phyloP scores from a whole-genome alignment of 2,797 vertebrate genomes.

The Novumbra hubbsi region DNA sequence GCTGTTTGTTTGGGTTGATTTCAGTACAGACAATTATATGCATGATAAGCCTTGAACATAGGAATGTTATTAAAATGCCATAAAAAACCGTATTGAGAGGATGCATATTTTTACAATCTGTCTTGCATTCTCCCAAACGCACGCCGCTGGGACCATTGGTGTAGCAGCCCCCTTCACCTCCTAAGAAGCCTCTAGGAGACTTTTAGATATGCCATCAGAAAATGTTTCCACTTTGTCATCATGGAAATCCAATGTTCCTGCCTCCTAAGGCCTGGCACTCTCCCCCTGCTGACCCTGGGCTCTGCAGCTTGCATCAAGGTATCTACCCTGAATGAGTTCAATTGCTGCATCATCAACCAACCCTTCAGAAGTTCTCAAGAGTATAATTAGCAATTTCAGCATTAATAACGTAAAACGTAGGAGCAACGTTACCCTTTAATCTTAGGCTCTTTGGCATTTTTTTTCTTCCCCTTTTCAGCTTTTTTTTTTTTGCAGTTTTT shows the following conservation, averaged over 20 bases:
- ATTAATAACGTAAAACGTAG: slow-evolving; percentile 71
- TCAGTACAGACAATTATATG: neutral
- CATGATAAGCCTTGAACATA: slow-evolving; percentile 52
- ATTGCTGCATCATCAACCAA: slow-evolving; percentile 65
- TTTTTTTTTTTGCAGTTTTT: slow-evolving; percentile 45
- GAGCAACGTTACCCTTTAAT: slow-evolving; percentile 70
- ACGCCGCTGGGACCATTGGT: slow-evolving; percentile 29
- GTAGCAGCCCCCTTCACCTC: slow-evolving; percentile 23
- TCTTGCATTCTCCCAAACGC: slow-evolving; percentile 47
- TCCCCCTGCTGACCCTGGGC: slow-evolving; percentile 29
- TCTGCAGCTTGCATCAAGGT: slow-evolving; percentile 67
- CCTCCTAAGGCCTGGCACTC: slow-evolving; percentile 29
- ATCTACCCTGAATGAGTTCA: slow-evolving; percentile 67
- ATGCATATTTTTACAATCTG: slow-evolving; percentile 54
- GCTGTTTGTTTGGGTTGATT: slow-evolving; percentile 13
- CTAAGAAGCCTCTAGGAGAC: neutral
- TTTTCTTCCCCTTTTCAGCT: slow-evolving; percentile 39
- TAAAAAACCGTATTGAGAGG: slow-evolving; percentile 49
- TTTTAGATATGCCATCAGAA: slow-evolving; percentile 38
- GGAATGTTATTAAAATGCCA: slow-evolving; percentile 54
- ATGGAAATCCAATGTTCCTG: slow-evolving; percentile 32
- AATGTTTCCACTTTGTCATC: slow-evolving; percentile 40
- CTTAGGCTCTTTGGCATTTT: slow-evolving; percentile 54
- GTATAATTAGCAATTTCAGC: slow-evolving; percentile 69
- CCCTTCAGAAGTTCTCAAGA: slow-evolving; percentile 63